Conservation (phyloP, 2,888 invertebrate species). For the Chromoteleia sp. region DNA sequence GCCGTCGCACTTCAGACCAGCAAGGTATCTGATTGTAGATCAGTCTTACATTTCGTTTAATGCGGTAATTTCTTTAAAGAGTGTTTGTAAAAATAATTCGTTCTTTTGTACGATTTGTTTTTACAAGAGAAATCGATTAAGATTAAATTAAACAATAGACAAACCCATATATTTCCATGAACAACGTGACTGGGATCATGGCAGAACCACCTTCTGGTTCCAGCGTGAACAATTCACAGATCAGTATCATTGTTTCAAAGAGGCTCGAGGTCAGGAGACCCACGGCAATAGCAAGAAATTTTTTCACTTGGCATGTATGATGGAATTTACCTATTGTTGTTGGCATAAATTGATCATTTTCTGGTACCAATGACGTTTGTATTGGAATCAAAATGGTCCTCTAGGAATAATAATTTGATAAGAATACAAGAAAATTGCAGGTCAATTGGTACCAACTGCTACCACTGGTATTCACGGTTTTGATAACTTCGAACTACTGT, state of each 20-base stretch:
- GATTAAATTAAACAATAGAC: slow-evolving; percentile 26
- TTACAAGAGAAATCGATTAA: background rate
- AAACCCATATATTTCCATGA: slow-evolving; percentile 86
- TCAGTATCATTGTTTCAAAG: slow-evolving; percentile 91
- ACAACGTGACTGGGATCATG: slow-evolving; percentile 88
- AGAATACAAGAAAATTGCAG: no score
- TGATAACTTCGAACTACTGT: no score
- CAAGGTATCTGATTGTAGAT: slow-evolving; percentile 77
- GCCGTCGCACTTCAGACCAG: slow-evolving; percentile 80
- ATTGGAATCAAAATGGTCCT: slow-evolving; percentile 5
- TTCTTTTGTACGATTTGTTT: background rate
- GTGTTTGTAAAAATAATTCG: background rate
- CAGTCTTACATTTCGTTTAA: no score
- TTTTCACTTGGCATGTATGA: slow-evolving; percentile 88
- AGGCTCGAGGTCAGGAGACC: slow-evolving; percentile 90
- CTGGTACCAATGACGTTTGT: background rate
- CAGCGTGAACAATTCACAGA: slow-evolving; percentile 92
- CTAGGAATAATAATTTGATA: background rate
- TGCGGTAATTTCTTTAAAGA: no score
- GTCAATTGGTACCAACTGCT: no score
- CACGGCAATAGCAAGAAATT: slow-evolving; percentile 91
- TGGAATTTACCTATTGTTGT: slow-evolving; percentile 87
- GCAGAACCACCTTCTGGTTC: slow-evolving; percentile 94
- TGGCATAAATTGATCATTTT: slow-evolving; percentile 20
- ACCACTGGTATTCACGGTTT: no score